phyloP scores from a whole-genome alignment of 2,888 invertebrate genomes.

The Noctua fimbriata region DNA sequence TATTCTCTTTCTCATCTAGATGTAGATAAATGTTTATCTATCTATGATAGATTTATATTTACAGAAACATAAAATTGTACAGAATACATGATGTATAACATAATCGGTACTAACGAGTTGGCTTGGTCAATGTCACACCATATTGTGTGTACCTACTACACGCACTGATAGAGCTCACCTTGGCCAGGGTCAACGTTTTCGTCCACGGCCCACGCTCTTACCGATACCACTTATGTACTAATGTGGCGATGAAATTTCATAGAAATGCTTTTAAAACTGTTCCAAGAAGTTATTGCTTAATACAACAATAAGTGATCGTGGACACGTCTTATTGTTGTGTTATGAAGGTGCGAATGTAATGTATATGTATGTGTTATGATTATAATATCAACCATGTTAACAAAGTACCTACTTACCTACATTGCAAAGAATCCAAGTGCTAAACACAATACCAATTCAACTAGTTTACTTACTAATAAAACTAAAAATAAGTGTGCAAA shows the following conservation, averaged over 20 bases:
- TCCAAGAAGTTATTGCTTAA: constrained; percentile 10
- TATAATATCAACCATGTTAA: constrained; percentile 12
- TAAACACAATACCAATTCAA: constrained; percentile 32
- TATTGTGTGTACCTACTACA: constrained; percentile 59
- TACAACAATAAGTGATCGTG: constrained; percentile 5
- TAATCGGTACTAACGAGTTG: constrained; percentile 52
- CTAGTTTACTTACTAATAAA: constrained; percentile 56
- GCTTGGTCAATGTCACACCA: constrained; percentile 70
- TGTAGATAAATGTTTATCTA: not conserved
- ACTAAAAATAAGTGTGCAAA: constrained; percentile 64
- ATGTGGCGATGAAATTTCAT: constrained; percentile 30
- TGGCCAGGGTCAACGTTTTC: constrained; percentile 83
- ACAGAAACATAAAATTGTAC: constrained; percentile 5
- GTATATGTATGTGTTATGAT: constrained; percentile 10
- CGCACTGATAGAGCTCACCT: constrained; percentile 79
- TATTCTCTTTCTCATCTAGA: not conserved
- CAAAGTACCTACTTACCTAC: constrained; percentile 28
- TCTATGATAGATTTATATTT: no score
- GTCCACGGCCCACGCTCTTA: constrained; percentile 73
- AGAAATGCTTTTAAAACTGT: constrained; percentile 33
- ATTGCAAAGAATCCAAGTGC: constrained; percentile 26
- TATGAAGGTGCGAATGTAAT: constrained; percentile 30
- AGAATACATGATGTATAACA: constrained; percentile 14
- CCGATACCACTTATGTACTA: constrained; percentile 39
- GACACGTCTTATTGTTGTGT: not conserved